Evolutionary conservation across 1,140 invertebrate genomes (phyloP), one percentile per base, ranked within the genome.

Genomic region (Physella acuta): DNA sequence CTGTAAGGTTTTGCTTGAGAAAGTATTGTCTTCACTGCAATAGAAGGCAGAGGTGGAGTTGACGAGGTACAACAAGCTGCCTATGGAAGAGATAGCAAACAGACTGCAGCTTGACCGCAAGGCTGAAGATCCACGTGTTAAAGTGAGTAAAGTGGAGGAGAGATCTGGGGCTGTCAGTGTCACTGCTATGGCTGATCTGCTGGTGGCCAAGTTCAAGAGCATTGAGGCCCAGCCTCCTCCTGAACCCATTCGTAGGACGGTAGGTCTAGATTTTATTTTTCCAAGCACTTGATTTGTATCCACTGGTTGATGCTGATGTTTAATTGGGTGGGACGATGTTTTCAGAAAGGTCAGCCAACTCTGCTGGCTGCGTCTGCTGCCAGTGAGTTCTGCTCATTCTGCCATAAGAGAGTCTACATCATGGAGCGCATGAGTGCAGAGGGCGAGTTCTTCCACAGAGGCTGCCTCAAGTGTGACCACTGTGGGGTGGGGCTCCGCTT

Each of bases 391-490:
- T 95, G 93, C 82, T 91, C 93, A 83, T 93, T 94, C 85, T 96
- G 94, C 85, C 88, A 89, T 68, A 92, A 93, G 83, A 87, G 92
- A 20, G 94, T 95, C 34, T 95, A 95, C 81, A 86, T 94, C 20
- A 92, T 95, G 90, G 93, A 96, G 83, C 88, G 92, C 69, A 87
- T 94, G 75, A 92, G 88, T 78, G 91, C 93, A 4, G 93, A 95
- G 86, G 92, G 92, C 51, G 89, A 91, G 77, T 92, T 92, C 77
- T 93, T 95, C 82, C 94, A 96, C 86, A 87, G 93, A 14, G 73
- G 75, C 49, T 84, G 83, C 76, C 72, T 84, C 34, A 77, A 76
- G 14, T 84, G 82, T 78, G 78, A 79, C 62, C 79, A 78, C 72
- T 84, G 83, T 66, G 88, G 88, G 69, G 89, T 88, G 51, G 74